A percentile compares a stretch with the other conserved stretches of the same genome.
These are phyloP conservation scores for Escarpia spicata DNA, from an alignment of 2,888 invertebrate genomes.

Conservation along the genomic window DNA sequence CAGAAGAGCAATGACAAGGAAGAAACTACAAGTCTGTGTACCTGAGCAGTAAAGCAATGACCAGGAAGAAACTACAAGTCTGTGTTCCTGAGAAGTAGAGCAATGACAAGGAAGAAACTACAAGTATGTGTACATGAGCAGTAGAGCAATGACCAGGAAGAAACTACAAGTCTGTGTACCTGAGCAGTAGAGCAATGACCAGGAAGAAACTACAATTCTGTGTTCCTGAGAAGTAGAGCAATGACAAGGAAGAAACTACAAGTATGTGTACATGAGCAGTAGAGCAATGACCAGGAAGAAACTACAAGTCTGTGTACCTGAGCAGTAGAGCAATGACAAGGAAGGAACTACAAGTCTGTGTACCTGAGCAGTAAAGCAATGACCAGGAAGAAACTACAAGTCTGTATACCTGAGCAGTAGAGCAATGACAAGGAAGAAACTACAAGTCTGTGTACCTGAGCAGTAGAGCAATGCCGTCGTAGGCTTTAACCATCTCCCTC, in stretches of 20 bases:
- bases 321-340: constrained; percentile 57
- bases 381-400: constrained; percentile 60
- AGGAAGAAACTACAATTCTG: constrained; percentile 42
- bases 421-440: constrained; percentile 54
- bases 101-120: constrained; percentile 61
- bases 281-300: constrained; percentile 62
- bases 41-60: constrained; percentile 49
- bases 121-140: constrained; percentile 52
- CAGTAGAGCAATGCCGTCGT: constrained; percentile 61
- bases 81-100: constrained; percentile 58
- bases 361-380: constrained; percentile 48
- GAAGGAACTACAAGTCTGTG: constrained; percentile 40
- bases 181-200: constrained; percentile 58
- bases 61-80: neutral
- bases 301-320: constrained; percentile 56
- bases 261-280: constrained; percentile 54
- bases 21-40: neutral
- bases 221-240: neutral
- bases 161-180: constrained; percentile 47
- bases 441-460: neutral
- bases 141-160: constrained; percentile 57
- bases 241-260: neutral
- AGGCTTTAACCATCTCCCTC: constrained; percentile 56
- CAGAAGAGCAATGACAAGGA: constrained; percentile 49
- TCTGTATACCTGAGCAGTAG: constrained; percentile 57